Base-by-base conservation (phyloP, 2,797 vertebrate genomes). In the Fringilla coelebs region DNA sequence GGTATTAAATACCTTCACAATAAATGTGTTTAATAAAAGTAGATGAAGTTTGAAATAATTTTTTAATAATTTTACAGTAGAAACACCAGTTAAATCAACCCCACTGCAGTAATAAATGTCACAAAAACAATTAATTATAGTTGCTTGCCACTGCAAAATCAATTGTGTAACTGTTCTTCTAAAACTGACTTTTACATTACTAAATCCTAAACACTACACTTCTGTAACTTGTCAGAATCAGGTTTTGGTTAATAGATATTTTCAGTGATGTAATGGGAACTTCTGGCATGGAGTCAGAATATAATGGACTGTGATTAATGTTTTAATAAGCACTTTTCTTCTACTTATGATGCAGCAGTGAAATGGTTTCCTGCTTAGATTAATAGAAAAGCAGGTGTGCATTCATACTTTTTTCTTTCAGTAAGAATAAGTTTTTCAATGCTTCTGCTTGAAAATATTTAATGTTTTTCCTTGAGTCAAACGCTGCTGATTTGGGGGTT, bases 221-320 rank as follows among this genome's bases (percentile, higher is more conserved):
- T 93, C 98, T 98, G 97, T 98, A 98, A 98, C 97, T 98, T 98
- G 97, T 98, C 98, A 98, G 96, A 98, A 97, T 97, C 97, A 97
- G 89, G 97, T 98, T 98, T 98, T 98, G 92, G 97, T 98, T 98
- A 98, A 98, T 98, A 98, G 97, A 96, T 97, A 98, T 97, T 98
- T 98, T 98, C 96, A 96, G 95, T 98, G 98, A 98, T 97, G 98
- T 98, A 98, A 98, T 98, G 94, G 97, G 97, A 98, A 97, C 94
- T 97, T 97, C 97, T 98, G 98, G 98, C 97, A 83, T 80, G 79
- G 94, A 97, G 97, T 98, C 98, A 98, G 97, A 97, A 92, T 97
- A 97, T 98, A 98, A 98, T 98, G 97, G 97, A 96, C 96, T 97
- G 96, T 98, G 98, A 98, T 98, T 98, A 98, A 98, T 98, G 98